phyloP scores from a whole-genome alignment of 2,797 vertebrate species.

The Sebastes trivittatus region DNA sequence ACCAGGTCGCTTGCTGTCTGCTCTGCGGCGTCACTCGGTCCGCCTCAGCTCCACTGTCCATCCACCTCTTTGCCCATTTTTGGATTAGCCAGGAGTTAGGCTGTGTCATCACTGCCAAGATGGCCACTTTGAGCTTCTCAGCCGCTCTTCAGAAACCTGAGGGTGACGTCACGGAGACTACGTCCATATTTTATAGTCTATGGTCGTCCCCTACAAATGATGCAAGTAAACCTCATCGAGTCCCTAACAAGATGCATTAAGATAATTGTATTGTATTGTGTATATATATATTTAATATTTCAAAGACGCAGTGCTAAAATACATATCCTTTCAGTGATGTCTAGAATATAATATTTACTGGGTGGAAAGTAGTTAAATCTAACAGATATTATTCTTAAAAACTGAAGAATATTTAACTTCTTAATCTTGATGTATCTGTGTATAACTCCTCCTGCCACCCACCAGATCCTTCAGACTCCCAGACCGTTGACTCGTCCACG shows the following conservation, averaged over 20 bases:
- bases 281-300: neutral
- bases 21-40: too few relatives aligned
- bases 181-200: neutral
- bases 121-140: too few relatives aligned
- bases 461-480: conserved; percentile 45
- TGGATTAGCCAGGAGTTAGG: too few relatives aligned
- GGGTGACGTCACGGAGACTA: too few relatives aligned
- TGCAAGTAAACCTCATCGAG: neutral
- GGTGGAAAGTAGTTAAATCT: neutral
- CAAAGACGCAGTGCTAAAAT: neutral
- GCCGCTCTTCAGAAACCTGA: too few relatives aligned
- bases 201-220: neutral
- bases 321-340: neutral
- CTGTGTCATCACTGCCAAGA: too few relatives aligned
- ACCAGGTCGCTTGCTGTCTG: too few relatives aligned
- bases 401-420: neutral
- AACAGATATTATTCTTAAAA: neutral
- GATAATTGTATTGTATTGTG: too few relatives aligned
- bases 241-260: neutral
- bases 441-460: too few relatives aligned
- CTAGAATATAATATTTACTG: neutral
- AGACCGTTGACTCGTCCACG: neutral
- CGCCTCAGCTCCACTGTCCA: too few relatives aligned
- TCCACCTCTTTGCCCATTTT: too few relatives aligned
- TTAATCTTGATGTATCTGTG: neutral